Base-by-base conservation (phyloP, 2,113 vertebrate genomes). In the Pseudorhombus dupliciocellatus region DNA sequence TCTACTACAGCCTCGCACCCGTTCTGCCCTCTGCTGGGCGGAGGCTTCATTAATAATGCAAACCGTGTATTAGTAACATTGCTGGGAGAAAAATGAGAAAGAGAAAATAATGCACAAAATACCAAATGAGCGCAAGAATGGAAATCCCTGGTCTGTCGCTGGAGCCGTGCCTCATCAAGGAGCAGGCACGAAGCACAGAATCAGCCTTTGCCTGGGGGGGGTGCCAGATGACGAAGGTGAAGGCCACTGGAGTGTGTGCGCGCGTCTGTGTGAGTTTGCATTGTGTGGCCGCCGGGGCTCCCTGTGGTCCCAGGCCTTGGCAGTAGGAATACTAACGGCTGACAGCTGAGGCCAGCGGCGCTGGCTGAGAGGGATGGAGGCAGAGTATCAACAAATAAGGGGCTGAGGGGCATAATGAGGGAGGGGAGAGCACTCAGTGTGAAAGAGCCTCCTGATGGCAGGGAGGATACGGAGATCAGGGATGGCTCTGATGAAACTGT, bases 31-130 rank as follows among this genome's bases (percentile, higher is more conserved):
- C 60, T 61, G 54, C 31, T n/a, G 31, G 57, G 59, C 52, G 66
- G 79, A 59, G 28, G 63, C 72, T 61, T 86, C 80, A 91, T 91
- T 70, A 87, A 87, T 91, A 88, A 88, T 90, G 73, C 81, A 90
- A 55, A 71, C 66, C 64, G 26, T 66, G 62, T 75, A 75, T 88
- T 86, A 78, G 75, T 52, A 72, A 84, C 51, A 85, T 89, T 72
- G 83, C 80, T 80, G 82, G 8, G 10, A 83, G 73, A 74, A 40
- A 84, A 87, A 86, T 57, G 66, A 84, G 81, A 70, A 24, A 37
- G 16, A 58, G 44, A 40, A 73, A 74, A 80, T 80, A 83, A 84
- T 75, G 80, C 66, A 84, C 65, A 67, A 84, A 79, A 79, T 72
- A 73, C 57, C 46, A 83, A 84, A 88, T 75, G 75, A 76, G 81